These are phyloP conservation scores for Microctonus brassicae DNA, from an alignment of 2,888 invertebrate genomes.

Conservation along the genomic window DNA sequence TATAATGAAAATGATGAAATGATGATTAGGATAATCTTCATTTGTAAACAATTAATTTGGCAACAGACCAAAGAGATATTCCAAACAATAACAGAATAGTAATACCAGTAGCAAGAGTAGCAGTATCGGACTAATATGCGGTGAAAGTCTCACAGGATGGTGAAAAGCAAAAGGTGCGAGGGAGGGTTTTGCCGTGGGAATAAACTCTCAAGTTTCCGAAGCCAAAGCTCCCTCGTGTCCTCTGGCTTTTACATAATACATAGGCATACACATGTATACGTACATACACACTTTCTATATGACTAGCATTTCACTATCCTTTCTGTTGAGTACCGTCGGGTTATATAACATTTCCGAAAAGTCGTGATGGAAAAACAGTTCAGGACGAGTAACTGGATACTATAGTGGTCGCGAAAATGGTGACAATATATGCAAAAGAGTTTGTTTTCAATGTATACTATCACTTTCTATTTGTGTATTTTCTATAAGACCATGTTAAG, in stretches of 20 bases:
- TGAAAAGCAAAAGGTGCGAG: slow-evolving; percentile 14
- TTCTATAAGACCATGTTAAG: neutral
- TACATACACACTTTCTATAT: neutral
- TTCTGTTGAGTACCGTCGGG: neutral
- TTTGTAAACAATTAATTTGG: slow-evolving; percentile 42
- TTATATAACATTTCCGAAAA: neutral
- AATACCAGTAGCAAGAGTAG: neutral
- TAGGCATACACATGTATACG: neutral
- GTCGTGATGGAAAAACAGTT: neutral
- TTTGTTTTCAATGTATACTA: neutral
- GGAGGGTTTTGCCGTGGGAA: slow-evolving; percentile 40
- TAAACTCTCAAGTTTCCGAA: slow-evolving; percentile 57
- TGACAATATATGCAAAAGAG: neutral
- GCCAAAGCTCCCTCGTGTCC: slow-evolving; percentile 46
- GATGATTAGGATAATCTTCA: slow-evolving; percentile 29
- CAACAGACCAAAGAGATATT: neutral
- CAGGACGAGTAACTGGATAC: neutral
- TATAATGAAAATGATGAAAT: neutral
- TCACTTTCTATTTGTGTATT: neutral
- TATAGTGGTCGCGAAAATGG: neutral
- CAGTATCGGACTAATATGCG: neutral
- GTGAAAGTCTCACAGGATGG: neutral
- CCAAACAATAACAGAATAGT: neutral
- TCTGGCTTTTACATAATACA: slow-evolving; percentile 16
- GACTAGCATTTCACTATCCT: neutral